Conservation (phyloP, 2,797 vertebrate species). For the Clarias laeviceps region DNA sequence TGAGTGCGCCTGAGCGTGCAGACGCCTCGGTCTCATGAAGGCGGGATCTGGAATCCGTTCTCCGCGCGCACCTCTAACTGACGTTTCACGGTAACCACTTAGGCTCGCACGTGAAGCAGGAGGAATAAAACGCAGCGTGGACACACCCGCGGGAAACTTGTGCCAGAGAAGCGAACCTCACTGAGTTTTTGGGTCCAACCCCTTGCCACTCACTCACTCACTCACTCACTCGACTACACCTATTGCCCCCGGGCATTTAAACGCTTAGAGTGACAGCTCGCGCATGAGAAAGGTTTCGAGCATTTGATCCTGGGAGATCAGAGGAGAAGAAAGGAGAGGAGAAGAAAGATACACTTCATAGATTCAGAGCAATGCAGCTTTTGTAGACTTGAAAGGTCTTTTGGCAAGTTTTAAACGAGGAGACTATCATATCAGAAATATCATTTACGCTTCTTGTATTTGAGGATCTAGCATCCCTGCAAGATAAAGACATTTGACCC, state of each 20-base stretch:
- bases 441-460: not conserved
- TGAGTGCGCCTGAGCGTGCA: not conserved
- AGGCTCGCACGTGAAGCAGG: not conserved
- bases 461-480: slow-evolving; percentile 22
- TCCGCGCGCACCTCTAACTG: not conserved
- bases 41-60: not conserved
- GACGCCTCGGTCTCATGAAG: not conserved
- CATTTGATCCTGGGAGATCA: not conserved
- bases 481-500: not conserved
- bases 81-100: not conserved
- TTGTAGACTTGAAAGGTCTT: slow-evolving; percentile 17
- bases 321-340: not conserved
- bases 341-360: not conserved
- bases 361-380: not conserved
- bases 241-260: not conserved
- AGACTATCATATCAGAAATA: not conserved
- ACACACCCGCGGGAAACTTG: slow-evolving; percentile 54
- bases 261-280: slow-evolving; percentile 33
- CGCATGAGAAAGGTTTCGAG: not conserved
- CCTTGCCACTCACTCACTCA: not conserved
- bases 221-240: slow-evolving; percentile 5
- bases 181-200: slow-evolving; percentile 36
- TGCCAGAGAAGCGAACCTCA: slow-evolving; percentile 30
- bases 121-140: slow-evolving; percentile 33
- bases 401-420: slow-evolving; percentile 7